Base-by-base conservation (phyloP, 2,888 invertebrate species). In the Lysandra coridon region DNA sequence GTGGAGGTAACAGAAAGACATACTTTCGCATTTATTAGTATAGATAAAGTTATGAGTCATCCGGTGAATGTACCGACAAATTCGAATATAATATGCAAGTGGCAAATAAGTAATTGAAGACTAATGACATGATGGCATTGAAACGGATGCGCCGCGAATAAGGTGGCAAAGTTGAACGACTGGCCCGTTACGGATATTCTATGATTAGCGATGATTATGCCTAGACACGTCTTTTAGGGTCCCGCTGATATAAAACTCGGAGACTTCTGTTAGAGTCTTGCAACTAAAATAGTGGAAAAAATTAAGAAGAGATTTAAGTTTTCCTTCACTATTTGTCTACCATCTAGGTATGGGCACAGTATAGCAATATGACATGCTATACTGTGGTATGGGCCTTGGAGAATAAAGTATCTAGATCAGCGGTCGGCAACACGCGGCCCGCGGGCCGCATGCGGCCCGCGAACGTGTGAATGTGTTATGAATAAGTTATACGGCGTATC, bases 131-230 rank as follows among this genome's bases (percentile, higher is more conserved):
- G 74, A 44, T 44, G 74, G 40, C 40, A 44, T 44, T 44, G 76
- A 57, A 44, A 76, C 76, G 76, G 76, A 76, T 76, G 76, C 17
- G 49, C 14, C 17, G 76, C 75, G 49, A 75, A 75, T 76, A 57
- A 57, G 57, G 57, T 57, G 57, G 44, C 57, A 53, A 76, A 76
- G 76, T 76, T 76, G 76, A 76, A 76, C 53, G 76, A 76, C 76
- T 76, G 75, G 12, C 14, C 53, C 76, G 76, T 57, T 57, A 57
- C 76, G 76, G 33, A 76, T 57, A 76, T 76, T 76, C 76, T 53
- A 57, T 76, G 53, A 57, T 74, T 74, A 74, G 14, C 2, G 5
- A 69, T 69, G 12, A 69, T 69, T 33, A 33, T 33, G 14, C 33
- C 33, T 37, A 5, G 53, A 33, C 74, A 12, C n/a, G 74, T 44